Conservation (phyloP, 2,113 vertebrate genomes). For the Mormyrus iriodes region DNA sequence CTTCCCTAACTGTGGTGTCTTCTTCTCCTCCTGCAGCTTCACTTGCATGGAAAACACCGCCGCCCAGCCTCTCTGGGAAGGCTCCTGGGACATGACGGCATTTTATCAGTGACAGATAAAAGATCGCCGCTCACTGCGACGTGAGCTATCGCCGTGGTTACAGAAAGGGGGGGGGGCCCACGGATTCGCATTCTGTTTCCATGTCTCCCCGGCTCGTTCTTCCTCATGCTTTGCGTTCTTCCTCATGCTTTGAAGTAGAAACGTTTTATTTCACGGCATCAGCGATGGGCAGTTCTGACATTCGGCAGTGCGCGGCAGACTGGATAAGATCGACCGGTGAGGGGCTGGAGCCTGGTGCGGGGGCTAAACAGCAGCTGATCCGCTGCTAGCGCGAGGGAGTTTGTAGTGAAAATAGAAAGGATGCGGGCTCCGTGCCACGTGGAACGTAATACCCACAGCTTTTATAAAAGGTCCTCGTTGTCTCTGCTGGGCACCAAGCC, state of each 20-base stretch:
- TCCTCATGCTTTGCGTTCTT: too few relatives aligned
- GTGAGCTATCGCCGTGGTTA: background rate
- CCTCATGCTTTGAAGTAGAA: background rate
- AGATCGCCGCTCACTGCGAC: background rate
- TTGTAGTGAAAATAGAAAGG: background rate
- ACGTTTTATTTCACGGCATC: background rate
- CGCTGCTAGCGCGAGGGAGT: background rate
- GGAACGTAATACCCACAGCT: background rate
- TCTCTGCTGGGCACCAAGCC: background rate
- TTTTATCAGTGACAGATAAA: slow-evolving; percentile 13
- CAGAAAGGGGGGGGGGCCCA: background rate
- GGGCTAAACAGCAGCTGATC: background rate
- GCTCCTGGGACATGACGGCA: background rate
- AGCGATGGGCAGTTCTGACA: background rate
- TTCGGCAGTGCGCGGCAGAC: background rate
- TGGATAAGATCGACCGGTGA: background rate
- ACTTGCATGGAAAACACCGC: background rate
- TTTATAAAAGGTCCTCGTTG: background rate
- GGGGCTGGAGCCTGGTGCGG: background rate
- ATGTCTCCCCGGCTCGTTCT: background rate
- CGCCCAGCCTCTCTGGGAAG: background rate
- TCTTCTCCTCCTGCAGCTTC: background rate
- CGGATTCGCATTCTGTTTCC: background rate
- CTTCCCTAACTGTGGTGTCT: background rate
- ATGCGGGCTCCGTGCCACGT: background rate